Percentiles rank a stretch among this genome's conserved stretches.
phyloP scores from a whole-genome alignment of 2,888 invertebrate species.

The Mimachlamys varia region DNA sequence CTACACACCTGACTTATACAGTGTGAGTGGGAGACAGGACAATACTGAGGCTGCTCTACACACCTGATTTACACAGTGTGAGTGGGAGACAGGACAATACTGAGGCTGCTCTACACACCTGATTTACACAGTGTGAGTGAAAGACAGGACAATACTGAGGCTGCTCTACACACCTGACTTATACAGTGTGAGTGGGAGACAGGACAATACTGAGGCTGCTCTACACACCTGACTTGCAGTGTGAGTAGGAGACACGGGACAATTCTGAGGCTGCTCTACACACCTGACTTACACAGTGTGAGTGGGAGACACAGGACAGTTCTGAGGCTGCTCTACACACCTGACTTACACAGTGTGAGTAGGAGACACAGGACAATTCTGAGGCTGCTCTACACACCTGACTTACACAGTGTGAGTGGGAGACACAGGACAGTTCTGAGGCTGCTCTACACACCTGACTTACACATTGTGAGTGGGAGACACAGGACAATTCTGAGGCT shows the following conservation, averaged over 20 bases:
- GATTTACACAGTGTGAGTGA: too few relatives aligned
- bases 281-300: background rate
- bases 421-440: too few relatives aligned
- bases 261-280: background rate
- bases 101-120: background rate
- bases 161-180: background rate
- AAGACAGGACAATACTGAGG: background rate
- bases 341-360: too few relatives aligned
- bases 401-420: too few relatives aligned
- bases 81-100: too few relatives aligned
- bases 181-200: too few relatives aligned
- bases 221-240: too few relatives aligned
- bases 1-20: too few relatives aligned
- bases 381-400: background rate
- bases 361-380: background rate
- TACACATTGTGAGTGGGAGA: background rate
- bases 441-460: background rate
- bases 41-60: background rate
- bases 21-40: background rate
- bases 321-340: background rate
- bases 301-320: too few relatives aligned
- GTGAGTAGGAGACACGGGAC: background rate
- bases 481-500: background rate
- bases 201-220: background rate
- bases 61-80: too few relatives aligned